Evolutionary conservation across 2,888 invertebrate species (phyloP), one percentile per base, ranked within the genome.

Genomic region (Lypha dubia): DNA sequence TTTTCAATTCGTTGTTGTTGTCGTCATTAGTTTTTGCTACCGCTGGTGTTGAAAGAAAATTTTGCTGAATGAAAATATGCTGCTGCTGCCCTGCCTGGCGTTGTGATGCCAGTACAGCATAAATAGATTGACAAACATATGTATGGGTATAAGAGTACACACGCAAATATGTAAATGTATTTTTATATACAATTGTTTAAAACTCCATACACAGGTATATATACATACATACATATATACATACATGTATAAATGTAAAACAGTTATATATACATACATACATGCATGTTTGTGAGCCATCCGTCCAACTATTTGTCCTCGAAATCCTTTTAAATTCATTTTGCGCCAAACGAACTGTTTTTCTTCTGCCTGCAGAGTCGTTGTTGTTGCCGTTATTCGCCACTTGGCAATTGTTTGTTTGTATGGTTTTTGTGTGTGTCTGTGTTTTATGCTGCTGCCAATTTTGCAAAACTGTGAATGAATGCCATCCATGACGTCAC

Each of bases 401-500:
- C 71, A 65, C 71, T 73, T 68, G 76, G 24, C 60, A 71, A 71
- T 60, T 68, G 51, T 49, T 17, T 67, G 46, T 60, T 28, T 53
- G 81, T 38, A 46, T 58, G 35, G 32, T 22, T 28, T 17, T 65
- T 46, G 63, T 17, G 0, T 35, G 17, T 35, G 0, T 35, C 13
- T 35, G 20, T 60, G 35, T 76, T 63, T 35, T 81, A 60, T 70
- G 56, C 44, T 73, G 65, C 46, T 51, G 56, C 44, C 67, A 44
- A 46, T 73, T 77, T 74, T 81, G 81, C 84, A 84, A 81, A 81
- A 84, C 89, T 90, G 90, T 91, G 90, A 90, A 90, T 90, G 90
- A 91, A 90, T 90, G 90, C 89, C 90, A 89, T 88, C 87, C 81
- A 87, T 90, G 90, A 90, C 90, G 90, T 90, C 91, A 90, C 83